These are phyloP conservation scores for Branchellion lobata DNA, from an alignment of 2,888 invertebrate genomes.

Conservation along the genomic window DNA sequence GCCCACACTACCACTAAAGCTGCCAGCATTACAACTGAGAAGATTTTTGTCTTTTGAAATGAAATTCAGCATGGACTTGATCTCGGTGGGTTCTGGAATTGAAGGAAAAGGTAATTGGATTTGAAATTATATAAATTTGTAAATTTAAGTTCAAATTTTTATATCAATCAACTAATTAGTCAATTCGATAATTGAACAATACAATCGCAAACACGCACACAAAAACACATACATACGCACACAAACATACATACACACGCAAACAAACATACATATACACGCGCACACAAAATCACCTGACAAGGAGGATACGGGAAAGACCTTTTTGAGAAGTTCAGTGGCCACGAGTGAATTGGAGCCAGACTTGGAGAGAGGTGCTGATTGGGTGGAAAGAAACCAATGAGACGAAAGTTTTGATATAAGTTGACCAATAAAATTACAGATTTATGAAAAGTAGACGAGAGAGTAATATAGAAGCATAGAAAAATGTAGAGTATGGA, in stretches of 20 bases:
- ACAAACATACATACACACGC: constrained; percentile 2
- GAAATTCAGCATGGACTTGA: constrained; percentile 32
- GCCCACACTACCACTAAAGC: no score
- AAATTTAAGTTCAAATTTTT: no score
- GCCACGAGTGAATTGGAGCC: constrained; percentile 34
- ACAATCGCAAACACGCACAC: constrained; percentile 9
- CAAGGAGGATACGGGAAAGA: constrained; percentile 23
- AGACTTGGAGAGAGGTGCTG: constrained; percentile 30
- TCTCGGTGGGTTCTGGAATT: constrained; percentile 34
- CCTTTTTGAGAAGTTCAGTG: constrained; percentile 3
- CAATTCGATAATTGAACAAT: no score
- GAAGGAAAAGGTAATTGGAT: background rate
- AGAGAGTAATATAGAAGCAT: no score
- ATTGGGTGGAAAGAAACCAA: background rate
- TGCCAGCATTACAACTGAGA: background rate
- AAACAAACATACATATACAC: background rate
- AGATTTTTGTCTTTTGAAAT: constrained; percentile 10
- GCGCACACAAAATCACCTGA: constrained; percentile 15
- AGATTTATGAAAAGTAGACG: no score
- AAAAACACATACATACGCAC: constrained; percentile 4
- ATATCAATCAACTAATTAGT: no score
- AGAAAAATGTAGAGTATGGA: no score
- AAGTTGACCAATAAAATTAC: no score
- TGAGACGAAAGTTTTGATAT: background rate
- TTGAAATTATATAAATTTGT: background rate